Base-by-base conservation (phyloP, 2,113 vertebrate species). In the Gila orcuttii region DNA sequence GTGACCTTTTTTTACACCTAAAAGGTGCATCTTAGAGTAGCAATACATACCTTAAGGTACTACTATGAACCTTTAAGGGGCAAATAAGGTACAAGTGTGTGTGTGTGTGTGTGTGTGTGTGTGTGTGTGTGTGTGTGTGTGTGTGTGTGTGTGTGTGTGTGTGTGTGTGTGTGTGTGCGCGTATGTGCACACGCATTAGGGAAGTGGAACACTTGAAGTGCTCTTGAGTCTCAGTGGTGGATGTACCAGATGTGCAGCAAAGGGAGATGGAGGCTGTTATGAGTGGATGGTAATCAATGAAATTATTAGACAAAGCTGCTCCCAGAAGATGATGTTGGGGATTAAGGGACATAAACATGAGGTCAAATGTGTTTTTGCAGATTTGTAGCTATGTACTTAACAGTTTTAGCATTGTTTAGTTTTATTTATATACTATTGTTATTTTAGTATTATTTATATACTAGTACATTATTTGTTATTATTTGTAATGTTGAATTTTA, bases 261-360 rank as follows among this genome's bases (percentile, higher is more conserved):
- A 79, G 42, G 71, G 71, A 85, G 85, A 87, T 87, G 69, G 1
- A 69, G 87, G 88, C 87, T 89, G 83, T 76, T 75, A 78, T 59
- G 57, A 89, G 73, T 84, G 87, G 64, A 87, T 86, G 83, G 84
- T 79, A 79, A 86, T 91, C 50, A 85, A 17, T 60, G 68, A 33
- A 75, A 85, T 71, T 45, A 84, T 92, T 82, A 83, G 83, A 90
- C 87, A 79, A 86, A 73, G 68, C 50, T 8, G 10, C 36, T 78
- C 12, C 78, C n/a, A 66, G 59, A 66, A 66, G 80, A 69, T 12
- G 11, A 28, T 52, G 42, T 52, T 47, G 5, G 42, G 10, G 25
- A 82, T 50, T 10, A 11, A 52, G 28, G 3, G 60, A 82, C 28
- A 21, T 31, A 82, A 69, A 52, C 3, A 82, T 68, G 19, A 68